Percentiles rank a stretch among this genome's conserved stretches.
Evolutionary conservation across 2,888 invertebrate genomes (phyloP).

Genomic region (Drosophila birchii): DNA sequence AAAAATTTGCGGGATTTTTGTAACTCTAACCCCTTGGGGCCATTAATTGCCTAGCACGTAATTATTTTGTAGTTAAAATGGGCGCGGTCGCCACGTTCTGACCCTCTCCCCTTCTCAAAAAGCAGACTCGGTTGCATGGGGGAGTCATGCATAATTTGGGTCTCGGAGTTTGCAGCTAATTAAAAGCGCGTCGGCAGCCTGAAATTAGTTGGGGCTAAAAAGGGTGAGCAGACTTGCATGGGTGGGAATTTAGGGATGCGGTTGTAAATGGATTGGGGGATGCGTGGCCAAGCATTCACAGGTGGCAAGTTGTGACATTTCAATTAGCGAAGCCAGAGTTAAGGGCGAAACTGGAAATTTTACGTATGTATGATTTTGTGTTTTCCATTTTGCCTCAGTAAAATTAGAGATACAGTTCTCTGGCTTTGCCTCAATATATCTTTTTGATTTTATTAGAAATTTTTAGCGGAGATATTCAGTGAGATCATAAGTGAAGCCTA

Average conservation of each 20-base stretch:
- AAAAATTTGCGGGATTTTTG: conserved; percentile 43
- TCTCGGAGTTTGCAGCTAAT: conserved; percentile 72
- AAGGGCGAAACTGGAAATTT: conserved; percentile 12
- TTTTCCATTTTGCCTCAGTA: neutral
- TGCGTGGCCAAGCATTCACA: conserved; percentile 16
- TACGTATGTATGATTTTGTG: neutral
- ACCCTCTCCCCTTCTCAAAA: conserved; percentile 1
- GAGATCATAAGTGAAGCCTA: neutral
- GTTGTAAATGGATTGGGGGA: neutral
- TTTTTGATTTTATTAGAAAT: too few species aligned
- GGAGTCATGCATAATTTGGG: conserved; percentile 72
- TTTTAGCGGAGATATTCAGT: too few species aligned
- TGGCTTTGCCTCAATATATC: neutral
- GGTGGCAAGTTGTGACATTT: conserved; percentile 53
- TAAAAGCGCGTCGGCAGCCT: conserved; percentile 70
- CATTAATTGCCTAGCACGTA: conserved; percentile 76
- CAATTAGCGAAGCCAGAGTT: conserved; percentile 52
- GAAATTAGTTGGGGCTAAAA: conserved; percentile 51
- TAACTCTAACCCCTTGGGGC: conserved; percentile 70
- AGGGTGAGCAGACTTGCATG: conserved; percentile 3
- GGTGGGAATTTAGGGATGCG: neutral
- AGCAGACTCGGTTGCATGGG: conserved; percentile 23
- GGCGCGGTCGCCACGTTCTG: conserved; percentile 45
- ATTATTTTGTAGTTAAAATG: conserved; percentile 80
- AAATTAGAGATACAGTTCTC: neutral